phyloP scores from a whole-genome alignment of 2,797 vertebrate species.

The Melanogrammus aeglefinus region DNA sequence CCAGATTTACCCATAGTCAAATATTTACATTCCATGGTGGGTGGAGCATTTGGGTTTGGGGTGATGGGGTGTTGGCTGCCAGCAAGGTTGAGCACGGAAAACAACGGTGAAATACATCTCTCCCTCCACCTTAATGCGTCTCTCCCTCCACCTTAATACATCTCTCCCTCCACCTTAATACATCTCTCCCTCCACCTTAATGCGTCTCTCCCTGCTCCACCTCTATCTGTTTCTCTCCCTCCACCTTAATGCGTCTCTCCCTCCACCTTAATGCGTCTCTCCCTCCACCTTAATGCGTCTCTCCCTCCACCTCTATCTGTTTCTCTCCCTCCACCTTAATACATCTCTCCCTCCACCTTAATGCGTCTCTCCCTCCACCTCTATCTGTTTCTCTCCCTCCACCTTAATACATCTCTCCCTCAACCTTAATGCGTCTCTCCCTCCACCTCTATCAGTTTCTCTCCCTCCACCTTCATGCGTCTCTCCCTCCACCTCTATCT shows the following conservation, averaged over 20 bases:
- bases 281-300: neutral
- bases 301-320: neutral
- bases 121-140: neutral
- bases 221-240: neutral
- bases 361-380: neutral
- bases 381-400: too few species aligned
- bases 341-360: neutral
- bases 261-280: too few species aligned
- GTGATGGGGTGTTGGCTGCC: constrained; percentile 33
- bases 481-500: too few species aligned
- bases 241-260: neutral
- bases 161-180: neutral
- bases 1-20: constrained; percentile 57
- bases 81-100: constrained; percentile 31
- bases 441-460: constrained; percentile 36
- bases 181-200: too few species aligned
- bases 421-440: constrained; percentile 6
- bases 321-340: neutral
- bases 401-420: constrained; percentile 30
- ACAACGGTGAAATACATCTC: constrained; percentile 37
- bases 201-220: too few species aligned
- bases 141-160: neutral
- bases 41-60: constrained; percentile 51
- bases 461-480: too few species aligned
- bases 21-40: constrained; percentile 73